phyloP scores from a whole-genome alignment of 1,140 invertebrate genomes.

The Amphibalanus amphitrite region DNA sequence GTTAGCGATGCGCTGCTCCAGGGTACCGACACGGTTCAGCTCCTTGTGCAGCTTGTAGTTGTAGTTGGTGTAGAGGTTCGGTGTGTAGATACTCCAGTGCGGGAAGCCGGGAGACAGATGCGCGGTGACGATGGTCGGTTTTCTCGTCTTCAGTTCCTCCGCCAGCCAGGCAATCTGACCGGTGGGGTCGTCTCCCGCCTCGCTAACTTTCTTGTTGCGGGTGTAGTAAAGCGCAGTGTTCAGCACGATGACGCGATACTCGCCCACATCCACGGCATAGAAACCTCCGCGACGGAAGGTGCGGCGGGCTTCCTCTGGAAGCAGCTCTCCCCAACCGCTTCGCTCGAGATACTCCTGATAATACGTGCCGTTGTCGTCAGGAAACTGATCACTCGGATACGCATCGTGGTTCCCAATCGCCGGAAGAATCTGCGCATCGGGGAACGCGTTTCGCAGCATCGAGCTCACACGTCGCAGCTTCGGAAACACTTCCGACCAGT shows the following conservation, averaged over 20 bases:
- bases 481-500: background rate
- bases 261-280: background rate
- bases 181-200: background rate
- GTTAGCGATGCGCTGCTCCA: background rate
- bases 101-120: background rate
- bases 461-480: background rate
- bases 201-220: background rate
- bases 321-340: background rate
- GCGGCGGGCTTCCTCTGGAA: background rate
- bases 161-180: background rate
- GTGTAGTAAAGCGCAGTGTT: background rate
- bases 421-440: background rate
- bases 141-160: background rate
- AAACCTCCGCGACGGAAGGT: background rate
- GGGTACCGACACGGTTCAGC: background rate
- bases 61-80: background rate
- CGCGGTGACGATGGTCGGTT: background rate
- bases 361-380: background rate
- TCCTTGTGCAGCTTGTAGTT: background rate
- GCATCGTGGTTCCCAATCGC: constrained; percentile 3
- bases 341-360: background rate
- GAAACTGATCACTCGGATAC: background rate
- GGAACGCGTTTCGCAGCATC: background rate
- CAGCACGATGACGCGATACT: background rate
- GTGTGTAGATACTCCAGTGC: background rate